phyloP scores from a whole-genome alignment of 2,113 vertebrate species.

The Galemys pyrenaicus region DNA sequence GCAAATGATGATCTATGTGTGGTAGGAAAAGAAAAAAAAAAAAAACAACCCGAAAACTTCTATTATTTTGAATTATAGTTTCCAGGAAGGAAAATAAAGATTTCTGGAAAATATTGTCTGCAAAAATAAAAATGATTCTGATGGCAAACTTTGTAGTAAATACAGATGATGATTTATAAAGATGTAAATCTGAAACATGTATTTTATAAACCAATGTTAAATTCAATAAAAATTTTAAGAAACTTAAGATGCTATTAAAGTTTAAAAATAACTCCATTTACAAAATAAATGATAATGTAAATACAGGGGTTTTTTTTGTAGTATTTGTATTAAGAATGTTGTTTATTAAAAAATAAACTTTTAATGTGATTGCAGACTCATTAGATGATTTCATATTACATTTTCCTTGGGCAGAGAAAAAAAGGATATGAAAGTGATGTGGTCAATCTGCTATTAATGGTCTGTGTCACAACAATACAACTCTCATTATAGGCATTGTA shows the following conservation, averaged over 20 bases:
- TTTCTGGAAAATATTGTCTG: background rate
- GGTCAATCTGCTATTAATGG: background rate
- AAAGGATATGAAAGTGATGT: constrained; percentile 81
- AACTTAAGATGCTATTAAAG: too few species aligned
- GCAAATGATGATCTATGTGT: background rate
- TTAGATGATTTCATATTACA: constrained; percentile 85
- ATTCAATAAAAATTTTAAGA: too few species aligned
- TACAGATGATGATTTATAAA: too few species aligned
- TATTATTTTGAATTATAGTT: background rate
- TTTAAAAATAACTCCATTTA: background rate
- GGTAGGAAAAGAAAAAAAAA: background rate
- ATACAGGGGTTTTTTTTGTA: background rate
- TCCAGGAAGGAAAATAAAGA: constrained; percentile 4
- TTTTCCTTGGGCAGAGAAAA: constrained; percentile 87
- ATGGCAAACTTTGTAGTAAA: too few species aligned
- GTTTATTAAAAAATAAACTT: background rate
- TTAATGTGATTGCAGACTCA: constrained; percentile 85
- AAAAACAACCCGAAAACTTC: too few species aligned
- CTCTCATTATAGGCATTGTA: background rate
- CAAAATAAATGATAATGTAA: background rate
- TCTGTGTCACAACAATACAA: background rate
- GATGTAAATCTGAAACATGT: too few species aligned
- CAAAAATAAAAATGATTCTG: background rate
- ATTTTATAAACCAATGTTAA: too few species aligned
- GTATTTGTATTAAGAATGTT: background rate